Evolutionary conservation across 2,888 invertebrate genomes (phyloP).

Genomic region (Dicranocentrus wangi): DNA sequence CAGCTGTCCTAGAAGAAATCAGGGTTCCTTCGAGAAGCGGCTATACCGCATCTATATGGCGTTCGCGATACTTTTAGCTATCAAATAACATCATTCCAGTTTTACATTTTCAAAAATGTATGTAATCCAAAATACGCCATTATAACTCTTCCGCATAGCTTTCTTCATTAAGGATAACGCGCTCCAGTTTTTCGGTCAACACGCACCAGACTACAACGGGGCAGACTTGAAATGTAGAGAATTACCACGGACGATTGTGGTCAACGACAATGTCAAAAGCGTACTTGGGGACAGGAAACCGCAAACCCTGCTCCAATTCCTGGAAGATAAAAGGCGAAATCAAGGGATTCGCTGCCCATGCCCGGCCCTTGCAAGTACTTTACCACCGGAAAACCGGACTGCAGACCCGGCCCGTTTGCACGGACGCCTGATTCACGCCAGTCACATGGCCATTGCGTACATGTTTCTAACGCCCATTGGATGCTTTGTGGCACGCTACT

Average conservation of each 20-base stretch:
- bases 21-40: constrained; percentile 28
- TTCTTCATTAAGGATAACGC: background rate
- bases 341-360: constrained; percentile 57
- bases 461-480: constrained; percentile 60
- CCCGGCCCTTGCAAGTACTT: constrained; percentile 46
- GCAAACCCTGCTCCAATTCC: background rate
- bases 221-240: background rate
- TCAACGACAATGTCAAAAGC: background rate
- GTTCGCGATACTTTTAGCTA: too few species aligned
- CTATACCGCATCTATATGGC: constrained; percentile 2
- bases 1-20: background rate
- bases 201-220: background rate
- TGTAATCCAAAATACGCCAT: too few species aligned
- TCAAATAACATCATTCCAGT: too few species aligned
- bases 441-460: constrained; percentile 63
- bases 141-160: too few species aligned
- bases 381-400: constrained; percentile 52
- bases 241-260: background rate
- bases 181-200: constrained; percentile 34
- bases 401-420: constrained; percentile 48
- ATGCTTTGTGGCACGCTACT: constrained; percentile 64
- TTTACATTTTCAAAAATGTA: too few species aligned
- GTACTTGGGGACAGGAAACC: background rate
- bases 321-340: background rate
- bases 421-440: constrained; percentile 58